Percentiles rank a stretch among this genome's conserved stretches.
These are phyloP conservation scores for Ichneumoninae sp. DNA, from an alignment of 2,888 invertebrate genomes.

Conservation along the genomic window DNA sequence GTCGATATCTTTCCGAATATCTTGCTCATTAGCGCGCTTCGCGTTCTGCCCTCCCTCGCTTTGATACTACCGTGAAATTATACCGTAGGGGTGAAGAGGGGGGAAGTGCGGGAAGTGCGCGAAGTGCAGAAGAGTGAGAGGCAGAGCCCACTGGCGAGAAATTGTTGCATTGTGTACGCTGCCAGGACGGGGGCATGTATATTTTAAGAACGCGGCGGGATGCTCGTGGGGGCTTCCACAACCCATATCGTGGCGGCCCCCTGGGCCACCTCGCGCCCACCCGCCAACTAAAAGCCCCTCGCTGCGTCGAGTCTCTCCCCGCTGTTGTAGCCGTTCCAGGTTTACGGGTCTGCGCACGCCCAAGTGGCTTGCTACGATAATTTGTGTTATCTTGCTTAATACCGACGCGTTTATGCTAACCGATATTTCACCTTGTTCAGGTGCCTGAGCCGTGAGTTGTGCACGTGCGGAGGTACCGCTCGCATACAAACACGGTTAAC, in stretches of 20 bases:
- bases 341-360: slow-evolving; percentile 66
- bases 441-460: slow-evolving; percentile 15
- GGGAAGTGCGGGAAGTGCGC: slow-evolving; percentile 20
- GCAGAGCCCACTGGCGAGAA: slow-evolving; percentile 10
- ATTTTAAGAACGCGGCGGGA: slow-evolving; percentile 40
- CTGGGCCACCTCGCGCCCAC: slow-evolving; percentile 59
- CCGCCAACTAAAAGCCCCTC: slow-evolving; percentile 43
- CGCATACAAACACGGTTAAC: slow-evolving; percentile 35
- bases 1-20: too few relatives aligned
- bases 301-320: slow-evolving; percentile 8
- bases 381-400: slow-evolving; percentile 75
- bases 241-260: background rate
- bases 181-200: slow-evolving; percentile 16
- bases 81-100: background rate
- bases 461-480: slow-evolving; percentile 27
- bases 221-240: slow-evolving; percentile 39
- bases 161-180: slow-evolving; percentile 26
- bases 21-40: slow-evolving; percentile 26
- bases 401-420: slow-evolving; percentile 69
- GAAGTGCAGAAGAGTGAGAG: slow-evolving; percentile 30
- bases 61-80: slow-evolving; percentile 59
- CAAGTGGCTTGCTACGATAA: slow-evolving; percentile 73
- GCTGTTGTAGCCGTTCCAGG: slow-evolving; percentile 43
- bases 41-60: slow-evolving; percentile 22
- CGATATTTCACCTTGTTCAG: slow-evolving; percentile 73